Evolutionary conservation across 1,140 invertebrate species (phyloP).

Genomic region (Andricus grossulariae): DNA sequence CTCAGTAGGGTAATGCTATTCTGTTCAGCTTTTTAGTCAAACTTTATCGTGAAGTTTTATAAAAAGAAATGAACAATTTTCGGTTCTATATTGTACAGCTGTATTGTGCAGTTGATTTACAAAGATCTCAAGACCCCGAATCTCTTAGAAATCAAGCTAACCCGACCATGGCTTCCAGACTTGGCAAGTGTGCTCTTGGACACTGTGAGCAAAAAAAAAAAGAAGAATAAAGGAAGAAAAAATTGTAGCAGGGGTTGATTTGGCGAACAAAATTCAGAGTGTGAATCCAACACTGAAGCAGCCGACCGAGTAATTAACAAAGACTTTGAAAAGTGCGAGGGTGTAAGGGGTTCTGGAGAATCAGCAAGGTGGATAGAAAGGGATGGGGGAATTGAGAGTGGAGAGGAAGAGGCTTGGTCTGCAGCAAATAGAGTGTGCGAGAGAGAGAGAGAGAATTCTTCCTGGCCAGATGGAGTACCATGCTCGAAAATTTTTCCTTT

Average conservation of each 20-base stretch:
- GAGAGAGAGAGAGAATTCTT: slow-evolving; percentile 18
- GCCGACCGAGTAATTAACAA: slow-evolving; percentile 49
- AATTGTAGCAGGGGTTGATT: slow-evolving; percentile 33
- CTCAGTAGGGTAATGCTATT: too few species aligned
- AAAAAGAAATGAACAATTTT: too few species aligned
- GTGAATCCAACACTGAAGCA: slow-evolving; percentile 43
- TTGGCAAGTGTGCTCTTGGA: neutral
- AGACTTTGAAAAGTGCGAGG: slow-evolving; percentile 38
- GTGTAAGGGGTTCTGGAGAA: slow-evolving; percentile 14
- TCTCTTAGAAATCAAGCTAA: neutral
- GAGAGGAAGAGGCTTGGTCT: neutral
- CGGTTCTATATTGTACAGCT: too few species aligned
- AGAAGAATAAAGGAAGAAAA: neutral
- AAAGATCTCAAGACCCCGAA: too few species aligned
- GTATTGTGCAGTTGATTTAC: too few species aligned
- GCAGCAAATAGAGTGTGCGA: neutral
- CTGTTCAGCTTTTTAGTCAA: too few species aligned
- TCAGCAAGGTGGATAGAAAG: neutral
- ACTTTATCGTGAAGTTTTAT: too few species aligned
- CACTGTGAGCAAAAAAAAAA: neutral
- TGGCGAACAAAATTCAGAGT: slow-evolving; percentile 37
- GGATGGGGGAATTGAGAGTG: slow-evolving; percentile 3
- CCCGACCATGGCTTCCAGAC: neutral
- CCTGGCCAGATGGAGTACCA: neutral
- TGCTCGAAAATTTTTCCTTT: too few species aligned